phyloP scores from a whole-genome alignment of 2,113 vertebrate genomes.

The Cyanoderma ruficeps region DNA sequence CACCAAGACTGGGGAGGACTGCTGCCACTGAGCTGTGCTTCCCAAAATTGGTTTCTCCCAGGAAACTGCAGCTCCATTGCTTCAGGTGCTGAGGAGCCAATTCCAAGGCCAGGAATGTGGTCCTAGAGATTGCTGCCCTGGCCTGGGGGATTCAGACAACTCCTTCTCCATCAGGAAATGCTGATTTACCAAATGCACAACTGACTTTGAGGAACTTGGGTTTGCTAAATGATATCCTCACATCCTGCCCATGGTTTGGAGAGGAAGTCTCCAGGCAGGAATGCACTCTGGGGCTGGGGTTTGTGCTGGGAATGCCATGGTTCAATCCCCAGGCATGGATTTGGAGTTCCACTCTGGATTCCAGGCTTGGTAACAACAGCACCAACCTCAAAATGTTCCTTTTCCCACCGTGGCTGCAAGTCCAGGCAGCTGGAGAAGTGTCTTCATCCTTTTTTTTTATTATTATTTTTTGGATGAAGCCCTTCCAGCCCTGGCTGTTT shows the following conservation, averaged over 20 bases:
- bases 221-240: background rate
- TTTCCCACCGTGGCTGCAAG: background rate
- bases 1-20: background rate
- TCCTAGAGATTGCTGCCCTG: background rate
- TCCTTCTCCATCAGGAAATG: background rate
- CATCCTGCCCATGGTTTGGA: rapidly evolving
- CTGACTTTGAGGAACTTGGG: background rate
- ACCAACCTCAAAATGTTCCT: too few relatives aligned
- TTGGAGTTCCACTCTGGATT: background rate
- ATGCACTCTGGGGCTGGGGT: background rate
- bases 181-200: background rate
- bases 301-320: rapidly evolving
- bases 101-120: background rate
- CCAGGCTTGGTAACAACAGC: background rate
- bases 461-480: background rate
- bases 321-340: background rate
- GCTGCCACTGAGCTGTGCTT: background rate
- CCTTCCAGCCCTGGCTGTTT: background rate
- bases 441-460: background rate
- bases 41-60: background rate
- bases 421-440: background rate
- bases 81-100: background rate
- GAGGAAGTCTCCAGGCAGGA: background rate
- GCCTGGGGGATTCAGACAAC: rapidly evolving
- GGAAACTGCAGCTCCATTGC: background rate